These are phyloP conservation scores for Lacerta bilineata DNA, from an alignment of 2,797 vertebrate genomes.

Conservation along the genomic window DNA sequence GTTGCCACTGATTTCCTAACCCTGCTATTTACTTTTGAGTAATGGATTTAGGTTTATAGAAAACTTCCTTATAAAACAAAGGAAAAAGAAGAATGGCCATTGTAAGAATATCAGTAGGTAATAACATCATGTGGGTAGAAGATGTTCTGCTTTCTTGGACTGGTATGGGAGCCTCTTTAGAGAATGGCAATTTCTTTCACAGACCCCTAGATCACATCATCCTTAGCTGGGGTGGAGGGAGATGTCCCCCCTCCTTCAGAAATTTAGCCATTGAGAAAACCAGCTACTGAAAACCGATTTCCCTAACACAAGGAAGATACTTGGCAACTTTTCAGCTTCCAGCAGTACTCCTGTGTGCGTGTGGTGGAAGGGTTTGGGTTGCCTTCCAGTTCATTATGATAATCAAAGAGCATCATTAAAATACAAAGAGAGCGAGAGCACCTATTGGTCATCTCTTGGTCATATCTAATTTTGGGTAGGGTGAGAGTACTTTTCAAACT, in stretches of 20 bases:
- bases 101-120: slow-evolving; percentile 35
- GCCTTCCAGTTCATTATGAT: not conserved
- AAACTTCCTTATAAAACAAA: slow-evolving; percentile 54
- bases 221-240: not conserved
- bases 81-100: slow-evolving; percentile 65
- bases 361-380: not conserved
- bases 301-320: not conserved
- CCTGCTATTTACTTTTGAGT: not conserved
- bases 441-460: not conserved
- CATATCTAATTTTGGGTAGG: no score
- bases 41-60: slow-evolving; percentile 8
- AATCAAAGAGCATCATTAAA: not conserved
- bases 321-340: not conserved
- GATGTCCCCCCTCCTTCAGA: not conserved
- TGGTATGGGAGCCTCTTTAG: not conserved
- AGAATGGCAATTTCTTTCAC: no score
- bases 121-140: not conserved
- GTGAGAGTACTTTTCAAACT: not conserved
- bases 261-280: not conserved
- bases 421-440: not conserved
- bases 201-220: no score
- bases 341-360: not conserved
- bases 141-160: not conserved
- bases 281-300: not conserved
- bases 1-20: not conserved